Base-by-base conservation (phyloP, 2,888 invertebrate genomes). In the Agrochola litura region DNA sequence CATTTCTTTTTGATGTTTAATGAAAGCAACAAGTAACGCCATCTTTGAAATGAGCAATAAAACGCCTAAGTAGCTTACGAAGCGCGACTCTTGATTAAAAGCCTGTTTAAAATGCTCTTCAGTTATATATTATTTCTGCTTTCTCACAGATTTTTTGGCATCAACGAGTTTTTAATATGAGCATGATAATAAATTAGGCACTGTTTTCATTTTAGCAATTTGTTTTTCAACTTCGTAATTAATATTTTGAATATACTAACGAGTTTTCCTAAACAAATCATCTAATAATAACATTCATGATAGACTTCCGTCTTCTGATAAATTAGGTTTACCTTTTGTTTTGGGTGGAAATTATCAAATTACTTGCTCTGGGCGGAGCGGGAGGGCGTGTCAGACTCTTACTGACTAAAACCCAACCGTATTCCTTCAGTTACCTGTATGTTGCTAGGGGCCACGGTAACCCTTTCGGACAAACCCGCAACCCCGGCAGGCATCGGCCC, bases 21-120 rank as follows among this genome's bases (percentile, higher is more conserved):
- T 6, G 25, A 25, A 46, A 25, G 25, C 10, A 43, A 71, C 63
- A n/a, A 46, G 52, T 61, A 61, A 63, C 61, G 68, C 60, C 52
- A 76, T 69, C 68, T 77, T 19, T 68, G 37, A 54, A 37, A 46
- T 37, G 6, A 56, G 0, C 37, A 30, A 76, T 16, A 37, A 52
- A 54, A 46, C 52, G 19, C 14, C 2, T 19, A 61, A 16, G n/a
- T 19, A 54, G 12, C 9, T 56, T 58, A 25, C 16, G 1, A n/a
- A 54, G 46, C 4, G 19, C 6, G 43, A 22, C 6, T 49, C 30
- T 37, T 16, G 6, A 16, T 16, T 8, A 63, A 30, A 37, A 37
- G 0, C n/a, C 1, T 46, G 30, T 14, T 9, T 9, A 2, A 61
- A 77, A 54, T 52, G 8, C 8, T 43, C 14, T 0, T 0, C 4